Conservation (phyloP, 2,797 vertebrate genomes). For the Gallinago solitaria region DNA sequence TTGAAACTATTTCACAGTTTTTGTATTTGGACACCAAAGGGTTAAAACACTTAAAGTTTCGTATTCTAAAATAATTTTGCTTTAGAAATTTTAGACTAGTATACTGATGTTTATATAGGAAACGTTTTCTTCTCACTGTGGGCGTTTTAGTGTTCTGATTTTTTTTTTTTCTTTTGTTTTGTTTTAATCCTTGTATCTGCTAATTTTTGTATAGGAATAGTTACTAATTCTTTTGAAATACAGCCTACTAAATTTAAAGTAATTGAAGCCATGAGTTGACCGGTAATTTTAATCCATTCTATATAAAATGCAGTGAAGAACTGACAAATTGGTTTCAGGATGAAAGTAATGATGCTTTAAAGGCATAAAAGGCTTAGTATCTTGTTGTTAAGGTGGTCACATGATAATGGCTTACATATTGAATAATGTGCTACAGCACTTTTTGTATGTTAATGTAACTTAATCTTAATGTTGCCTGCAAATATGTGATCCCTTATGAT, state of each 20-base stretch:
- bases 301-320: constrained; percentile 74
- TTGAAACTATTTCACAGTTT: constrained; percentile 51
- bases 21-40: constrained; percentile 81
- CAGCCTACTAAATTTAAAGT: constrained; percentile 82
- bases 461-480: constrained; percentile 81
- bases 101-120: constrained; percentile 67
- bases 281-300: constrained; percentile 78
- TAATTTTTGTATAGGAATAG: constrained; percentile 81
- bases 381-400: constrained; percentile 72
- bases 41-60: constrained; percentile 75
- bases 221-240: constrained; percentile 81
- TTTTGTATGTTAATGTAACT: constrained; percentile 77
- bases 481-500: constrained; percentile 84
- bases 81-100: constrained; percentile 68
- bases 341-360: constrained; percentile 66
- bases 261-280: constrained; percentile 81
- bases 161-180: constrained; percentile 70
- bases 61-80: constrained; percentile 54
- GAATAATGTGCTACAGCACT: constrained; percentile 76
- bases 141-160: constrained; percentile 73
- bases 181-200: constrained; percentile 81
- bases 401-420: constrained; percentile 70
- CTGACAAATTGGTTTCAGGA: constrained; percentile 74
- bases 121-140: constrained; percentile 70
- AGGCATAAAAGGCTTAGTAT: constrained; percentile 63